Base-by-base conservation (phyloP, 2,888 invertebrate species). In the Celastrina argiolus region DNA sequence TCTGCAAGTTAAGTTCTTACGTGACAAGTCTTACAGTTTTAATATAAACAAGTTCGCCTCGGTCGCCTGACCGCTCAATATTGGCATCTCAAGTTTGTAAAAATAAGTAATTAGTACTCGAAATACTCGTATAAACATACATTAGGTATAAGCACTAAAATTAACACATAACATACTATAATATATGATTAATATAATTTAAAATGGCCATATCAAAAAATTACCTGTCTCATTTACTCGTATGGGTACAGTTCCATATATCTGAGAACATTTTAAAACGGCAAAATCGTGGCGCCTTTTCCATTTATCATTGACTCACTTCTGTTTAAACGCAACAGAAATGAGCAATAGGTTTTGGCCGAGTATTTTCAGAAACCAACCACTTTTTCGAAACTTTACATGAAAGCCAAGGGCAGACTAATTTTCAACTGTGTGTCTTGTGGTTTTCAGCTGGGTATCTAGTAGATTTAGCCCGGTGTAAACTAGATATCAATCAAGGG, bases 121-220 rank as follows among this genome's bases (percentile, higher is more conserved):
- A 34, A 34, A 59, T 59, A 59, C 22, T 58, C 34, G 2, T 59
- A 59, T 59, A 59, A 59, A 59, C 34, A 34, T 59, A 59, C 59
- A 59, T 16, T 31, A 59, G 59, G 59, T 59, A 34, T 59, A 34
- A 59, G 59, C 59, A 34, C 16, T 59, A 59, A 31, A 34, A 34
- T 59, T 34, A 59, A 59, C 59, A 59, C 59, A 12, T 59, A 59
- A 59, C 59, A 59, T 59, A 59, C 18, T 34, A 59, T 34, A 59
- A 59, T 59, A 59, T 59, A 59, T 59, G 31, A 59, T 59, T 34
- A 59, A 22, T 39, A 61, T 61, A 61, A 61, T 61, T 61, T 39
- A 61, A 59, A 61, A 61, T 61, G 61, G 61, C 61, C 61, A 61
- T 61, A 22, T 61, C 34, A 36, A 36, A 58, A 58, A 58, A 31